phyloP scores from a whole-genome alignment of 2,888 invertebrate genomes.

The Andrena marginata region DNA sequence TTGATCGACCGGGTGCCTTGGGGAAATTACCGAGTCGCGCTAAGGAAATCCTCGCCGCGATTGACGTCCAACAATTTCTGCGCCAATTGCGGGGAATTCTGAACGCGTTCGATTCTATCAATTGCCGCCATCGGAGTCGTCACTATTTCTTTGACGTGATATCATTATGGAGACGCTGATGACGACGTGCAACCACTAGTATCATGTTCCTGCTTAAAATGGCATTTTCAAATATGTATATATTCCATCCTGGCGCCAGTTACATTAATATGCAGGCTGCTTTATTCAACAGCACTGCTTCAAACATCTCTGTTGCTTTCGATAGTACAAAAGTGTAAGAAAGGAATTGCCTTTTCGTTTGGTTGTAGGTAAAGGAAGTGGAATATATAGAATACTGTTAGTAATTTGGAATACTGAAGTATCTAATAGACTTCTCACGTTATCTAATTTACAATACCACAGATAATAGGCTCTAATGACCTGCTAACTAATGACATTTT shows the following conservation, averaged over 20 bases:
- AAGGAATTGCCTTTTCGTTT: no score
- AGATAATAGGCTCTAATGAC: no score
- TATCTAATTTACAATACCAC: no score
- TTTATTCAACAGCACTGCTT: no score
- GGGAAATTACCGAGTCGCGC: constrained; percentile 69
- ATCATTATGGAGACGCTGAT: not conserved
- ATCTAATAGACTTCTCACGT: no score
- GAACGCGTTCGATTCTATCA: constrained; percentile 27
- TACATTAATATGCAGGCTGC: no score
- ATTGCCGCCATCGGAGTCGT: not conserved
- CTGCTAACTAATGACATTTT: no score
- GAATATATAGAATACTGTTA: no score
- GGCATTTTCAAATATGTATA: not conserved
- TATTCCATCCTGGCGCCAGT: not conserved
- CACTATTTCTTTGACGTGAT: constrained; percentile 14
- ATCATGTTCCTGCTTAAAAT: not conserved
- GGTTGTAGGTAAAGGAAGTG: no score
- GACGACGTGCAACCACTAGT: not conserved
- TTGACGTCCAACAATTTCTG: constrained; percentile 66
- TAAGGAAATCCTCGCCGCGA: constrained; percentile 69
- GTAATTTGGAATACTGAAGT: no score
- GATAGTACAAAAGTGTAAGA: no score
- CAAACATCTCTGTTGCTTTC: no score
- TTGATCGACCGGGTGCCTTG: constrained; percentile 67
- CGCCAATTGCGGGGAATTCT: constrained; percentile 54